Conservation (phyloP, 1,140 invertebrate genomes). For the Acyrthosiphon pisum region DNA sequence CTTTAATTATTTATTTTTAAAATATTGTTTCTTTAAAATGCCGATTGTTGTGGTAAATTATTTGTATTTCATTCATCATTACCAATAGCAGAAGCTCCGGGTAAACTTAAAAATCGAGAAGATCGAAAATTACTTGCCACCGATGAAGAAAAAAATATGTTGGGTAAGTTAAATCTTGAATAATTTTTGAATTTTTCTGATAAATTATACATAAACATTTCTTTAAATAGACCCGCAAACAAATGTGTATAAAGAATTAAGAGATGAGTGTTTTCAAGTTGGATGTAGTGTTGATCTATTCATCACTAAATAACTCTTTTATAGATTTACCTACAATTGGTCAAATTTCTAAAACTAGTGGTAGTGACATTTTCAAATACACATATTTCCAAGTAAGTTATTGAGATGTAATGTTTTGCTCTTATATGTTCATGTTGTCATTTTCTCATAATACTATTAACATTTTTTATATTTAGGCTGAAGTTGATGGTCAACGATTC, state of each 20-base stretch:
- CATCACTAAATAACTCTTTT: constrained; percentile 93
- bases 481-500: constrained; percentile 88
- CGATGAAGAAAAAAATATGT: constrained; percentile 87
- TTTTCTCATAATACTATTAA: not conserved
- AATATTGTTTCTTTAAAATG: constrained; percentile 68
- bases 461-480: constrained; percentile 70
- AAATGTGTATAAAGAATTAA: constrained; percentile 90
- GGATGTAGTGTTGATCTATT: constrained; percentile 95
- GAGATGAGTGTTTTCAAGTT: constrained; percentile 86
- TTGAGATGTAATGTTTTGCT: constrained; percentile 42
- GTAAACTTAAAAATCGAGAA: constrained; percentile 94
- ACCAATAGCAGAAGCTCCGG: constrained; percentile 92
- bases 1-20: not conserved
- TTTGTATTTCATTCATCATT: constrained; percentile 95
- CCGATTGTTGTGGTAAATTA: constrained; percentile 91
- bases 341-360: constrained; percentile 90
- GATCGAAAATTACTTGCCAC: constrained; percentile 95
- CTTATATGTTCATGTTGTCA: not conserved
- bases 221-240: constrained; percentile 76
- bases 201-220: not conserved
- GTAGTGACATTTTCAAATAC: constrained; percentile 95
- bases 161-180: constrained; percentile 63
- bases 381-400: constrained; percentile 90
- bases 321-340: constrained; percentile 93
- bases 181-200: not conserved